Percentiles rank a stretch among this genome's conserved stretches.
phyloP scores from a whole-genome alignment of 2,888 invertebrate species.

The Caenorhabditis auriculariae region DNA sequence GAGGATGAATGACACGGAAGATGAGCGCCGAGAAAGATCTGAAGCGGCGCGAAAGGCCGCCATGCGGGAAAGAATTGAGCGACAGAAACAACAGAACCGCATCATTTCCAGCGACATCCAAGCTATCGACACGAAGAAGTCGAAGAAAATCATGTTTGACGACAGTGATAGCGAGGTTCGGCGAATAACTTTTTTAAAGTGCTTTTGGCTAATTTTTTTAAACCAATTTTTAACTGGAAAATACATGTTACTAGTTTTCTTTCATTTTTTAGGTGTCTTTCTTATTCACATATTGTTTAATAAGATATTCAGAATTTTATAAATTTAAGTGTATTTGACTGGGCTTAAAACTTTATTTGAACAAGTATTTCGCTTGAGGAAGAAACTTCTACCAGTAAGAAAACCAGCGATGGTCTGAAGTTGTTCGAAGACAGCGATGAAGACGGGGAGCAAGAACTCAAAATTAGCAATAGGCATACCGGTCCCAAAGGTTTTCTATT shows the following conservation, averaged over 20 bases:
- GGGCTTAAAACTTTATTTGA: too few species aligned
- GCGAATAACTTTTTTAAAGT: slow-evolving; percentile 1
- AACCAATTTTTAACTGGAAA: neutral
- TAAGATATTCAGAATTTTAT: too few species aligned
- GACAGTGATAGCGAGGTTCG: slow-evolving; percentile 37
- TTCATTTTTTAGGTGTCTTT: neutral
- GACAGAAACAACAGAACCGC: slow-evolving; percentile 18
- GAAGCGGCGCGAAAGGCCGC: slow-evolving; percentile 28
- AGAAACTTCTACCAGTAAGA: neutral
- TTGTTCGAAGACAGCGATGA: slow-evolving; percentile 19
- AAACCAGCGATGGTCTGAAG: neutral
- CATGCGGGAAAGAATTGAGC: slow-evolving; percentile 15
- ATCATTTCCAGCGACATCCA: slow-evolving; percentile 19
- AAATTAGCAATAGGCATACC: slow-evolving; percentile 17
- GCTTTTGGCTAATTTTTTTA: too few species aligned
- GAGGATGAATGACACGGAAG: too few species aligned
- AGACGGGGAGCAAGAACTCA: slow-evolving; percentile 6
- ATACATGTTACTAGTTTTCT: neutral
- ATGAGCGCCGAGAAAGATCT: slow-evolving; percentile 18
- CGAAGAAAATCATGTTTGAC: slow-evolving; percentile 36
- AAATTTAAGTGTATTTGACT: too few species aligned
- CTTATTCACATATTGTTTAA: too few species aligned
- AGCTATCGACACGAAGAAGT: slow-evolving; percentile 23
- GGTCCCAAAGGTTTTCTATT: slow-evolving; percentile 18
- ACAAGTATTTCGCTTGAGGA: neutral